Evolutionary conservation across 2,113 vertebrate species (phyloP), one percentile per base, ranked within the genome.

Genomic region (Rhinopomastus cyanomelas): DNA sequence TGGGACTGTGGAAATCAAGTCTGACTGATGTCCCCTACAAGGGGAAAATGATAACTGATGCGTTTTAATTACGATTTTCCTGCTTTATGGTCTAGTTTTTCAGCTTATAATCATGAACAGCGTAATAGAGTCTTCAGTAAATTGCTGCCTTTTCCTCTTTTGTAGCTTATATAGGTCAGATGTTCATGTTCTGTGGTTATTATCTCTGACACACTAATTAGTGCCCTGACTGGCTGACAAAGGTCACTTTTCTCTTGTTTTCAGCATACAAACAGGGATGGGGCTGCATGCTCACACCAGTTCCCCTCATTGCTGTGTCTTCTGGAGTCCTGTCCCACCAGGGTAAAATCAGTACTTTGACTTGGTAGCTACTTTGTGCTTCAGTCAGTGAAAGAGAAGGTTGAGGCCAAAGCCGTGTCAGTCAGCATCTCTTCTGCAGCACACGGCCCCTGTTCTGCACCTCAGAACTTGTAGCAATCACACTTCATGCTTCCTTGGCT

Each of bases 61-160:
- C 65, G 88, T 95, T 92, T 89, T 92, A 95, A 96, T 94, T 91
- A 87, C 66, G 88, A 83, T 56, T 92, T 94, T 87, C 78, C 83
- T 85, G 80, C 83, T 61, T 87, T 85, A 52, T 74, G 80, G 49
- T 86, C 55, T 88, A 84, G 37, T 87, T 95, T 94, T 91, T 87
- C 65, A 91, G 57, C 66, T 89, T 90, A 13, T 73, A 75, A 67
- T 92, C 71, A 87, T 76, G 85, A 95, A 32, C 51, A 86, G 52
- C 59, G 34, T 94, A 91, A 88, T 66, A 87, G 59, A 89, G 42
- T 73, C 80, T 91, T 88, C 37, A 92, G 42, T 69, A 88, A 94
- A 95, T 91, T 85, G 82, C 61, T 92, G 85, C 77, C 61, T 95
- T 95, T 94, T 88, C 29, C 22, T 88, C 79, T 81, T 81, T 46